Base-by-base conservation (phyloP, 2,113 vertebrate species). In the Megaleporinus macrocephalus region DNA sequence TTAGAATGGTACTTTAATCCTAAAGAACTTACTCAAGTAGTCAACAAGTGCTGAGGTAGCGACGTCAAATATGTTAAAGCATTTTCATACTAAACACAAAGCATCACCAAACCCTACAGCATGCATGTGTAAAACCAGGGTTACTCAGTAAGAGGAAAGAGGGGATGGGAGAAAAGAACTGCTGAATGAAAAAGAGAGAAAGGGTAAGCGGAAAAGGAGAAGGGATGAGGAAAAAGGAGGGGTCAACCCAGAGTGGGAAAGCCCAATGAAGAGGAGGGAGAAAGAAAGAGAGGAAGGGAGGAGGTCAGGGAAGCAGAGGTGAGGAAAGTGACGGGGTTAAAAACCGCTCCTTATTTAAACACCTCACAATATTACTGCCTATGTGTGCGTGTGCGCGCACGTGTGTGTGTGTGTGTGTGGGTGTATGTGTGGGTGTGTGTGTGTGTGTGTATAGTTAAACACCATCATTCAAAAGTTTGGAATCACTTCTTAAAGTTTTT, bases 141-240 rank as follows among this genome's bases (percentile, higher is more conserved):
- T 63, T 61, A 30, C 70, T 65, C 13, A 55, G 14, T 79, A 14
- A 57, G 51, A 76, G 57, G 76, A 57, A 71, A 51, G 44, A 82
- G 66, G 76, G 29, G 62, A 78, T 30, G 89, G 85, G 14, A 51
- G 49, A 80, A 76, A 81, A 90, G 83, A 76, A 53, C 68, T 86
- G 82, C 69, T 83, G 85, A 87, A 83, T 59, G 76, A 47, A 83
- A 26, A 79, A 70, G 78, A 80, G 73, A 70, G 73, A 15, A 65
- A 86, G 53, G 51, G 33, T 22, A 81, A 79, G 53, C 27, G 69
- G 68, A 66, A 63, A 55, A 68, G 61, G 30, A 47, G 16, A 75
- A 77, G 74, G 49, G 71, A 66, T 69, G 36, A 66, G 76, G 66
- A 44, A 74, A 73, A 74, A 74, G 77, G 70, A 66, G 81, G 76